Conservation (phyloP, 2,888 invertebrate species). For the Rotaria socialis region DNA sequence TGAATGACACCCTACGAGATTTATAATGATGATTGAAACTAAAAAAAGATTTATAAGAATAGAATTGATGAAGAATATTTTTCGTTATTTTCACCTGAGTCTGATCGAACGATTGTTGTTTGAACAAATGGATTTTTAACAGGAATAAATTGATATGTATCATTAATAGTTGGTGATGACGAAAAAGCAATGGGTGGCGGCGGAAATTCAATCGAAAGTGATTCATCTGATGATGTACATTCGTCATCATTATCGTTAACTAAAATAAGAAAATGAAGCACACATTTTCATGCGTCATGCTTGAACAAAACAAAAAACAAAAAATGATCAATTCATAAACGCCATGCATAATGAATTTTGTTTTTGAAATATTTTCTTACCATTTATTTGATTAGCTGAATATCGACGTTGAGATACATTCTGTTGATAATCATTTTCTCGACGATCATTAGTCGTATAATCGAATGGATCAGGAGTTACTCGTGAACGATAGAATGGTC, state of each 20-base stretch:
- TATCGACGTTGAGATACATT: not conserved
- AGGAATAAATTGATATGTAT: not conserved
- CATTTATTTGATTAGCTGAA: not conserved
- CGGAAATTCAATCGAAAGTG: constrained; percentile 23
- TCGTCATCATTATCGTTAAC: not conserved
- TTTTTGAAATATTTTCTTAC: not conserved
- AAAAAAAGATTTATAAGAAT: not conserved
- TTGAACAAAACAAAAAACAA: not conserved
- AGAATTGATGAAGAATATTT: too few relatives aligned
- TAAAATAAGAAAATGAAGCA: constrained; percentile 5
- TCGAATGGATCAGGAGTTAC: not conserved
- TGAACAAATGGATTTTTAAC: constrained; percentile 14
- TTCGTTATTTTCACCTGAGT: not conserved
- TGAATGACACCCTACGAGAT: not conserved
- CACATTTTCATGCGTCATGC: constrained; percentile 22
- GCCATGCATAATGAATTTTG: not conserved
- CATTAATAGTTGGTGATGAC: not conserved
- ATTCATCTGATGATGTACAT: constrained; percentile 1
- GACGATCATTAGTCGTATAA: not conserved
- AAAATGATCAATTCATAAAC: not conserved
- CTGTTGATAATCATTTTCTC: not conserved
- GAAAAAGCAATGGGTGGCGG: not conserved
- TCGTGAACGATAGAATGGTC: constrained; percentile 25
- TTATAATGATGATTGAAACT: constrained; percentile 7
- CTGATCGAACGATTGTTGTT: constrained; percentile 20